phyloP scores from a whole-genome alignment of 2,888 invertebrate genomes.

The Calameuta pallipes region DNA sequence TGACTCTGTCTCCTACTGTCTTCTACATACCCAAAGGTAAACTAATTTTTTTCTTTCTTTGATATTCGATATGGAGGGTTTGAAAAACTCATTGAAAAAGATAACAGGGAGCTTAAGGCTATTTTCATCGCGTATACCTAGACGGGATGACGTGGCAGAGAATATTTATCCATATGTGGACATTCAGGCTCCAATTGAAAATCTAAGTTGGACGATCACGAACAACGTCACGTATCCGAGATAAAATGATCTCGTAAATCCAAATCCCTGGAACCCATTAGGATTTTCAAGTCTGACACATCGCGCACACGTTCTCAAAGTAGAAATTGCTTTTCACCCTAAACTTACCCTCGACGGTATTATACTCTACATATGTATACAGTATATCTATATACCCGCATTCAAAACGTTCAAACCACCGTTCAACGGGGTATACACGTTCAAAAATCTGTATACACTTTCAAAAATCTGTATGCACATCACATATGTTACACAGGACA shows the following conservation, averaged over 20 bases:
- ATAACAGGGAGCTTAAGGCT: not conserved
- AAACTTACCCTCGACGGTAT: constrained; percentile 11
- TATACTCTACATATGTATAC: not conserved
- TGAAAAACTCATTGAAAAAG: not conserved
- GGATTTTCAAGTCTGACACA: not conserved
- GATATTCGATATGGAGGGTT: not conserved
- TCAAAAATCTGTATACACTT: not conserved
- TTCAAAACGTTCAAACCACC: not conserved
- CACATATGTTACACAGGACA: not conserved
- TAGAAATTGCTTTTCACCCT: constrained; percentile 27
- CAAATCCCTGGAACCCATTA: not conserved
- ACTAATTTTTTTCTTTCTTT: not conserved
- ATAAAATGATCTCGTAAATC: not conserved
- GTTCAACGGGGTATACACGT: not conserved
- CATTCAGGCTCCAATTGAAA: not conserved
- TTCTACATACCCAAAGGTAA: not conserved
- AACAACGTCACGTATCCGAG: not conserved
- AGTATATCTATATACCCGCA: not conserved
- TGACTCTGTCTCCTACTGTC: not conserved
- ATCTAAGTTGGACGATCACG: not conserved
- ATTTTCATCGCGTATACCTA: not conserved
- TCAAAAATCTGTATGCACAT: not conserved
- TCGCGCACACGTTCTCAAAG: not conserved
- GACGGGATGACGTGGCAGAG: not conserved
- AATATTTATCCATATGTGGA: not conserved